A percentile compares a stretch with the other conserved stretches of the same genome.
Conservation (phyloP, 2,797 vertebrate species). For the Sarcoramphus papa region DNA sequence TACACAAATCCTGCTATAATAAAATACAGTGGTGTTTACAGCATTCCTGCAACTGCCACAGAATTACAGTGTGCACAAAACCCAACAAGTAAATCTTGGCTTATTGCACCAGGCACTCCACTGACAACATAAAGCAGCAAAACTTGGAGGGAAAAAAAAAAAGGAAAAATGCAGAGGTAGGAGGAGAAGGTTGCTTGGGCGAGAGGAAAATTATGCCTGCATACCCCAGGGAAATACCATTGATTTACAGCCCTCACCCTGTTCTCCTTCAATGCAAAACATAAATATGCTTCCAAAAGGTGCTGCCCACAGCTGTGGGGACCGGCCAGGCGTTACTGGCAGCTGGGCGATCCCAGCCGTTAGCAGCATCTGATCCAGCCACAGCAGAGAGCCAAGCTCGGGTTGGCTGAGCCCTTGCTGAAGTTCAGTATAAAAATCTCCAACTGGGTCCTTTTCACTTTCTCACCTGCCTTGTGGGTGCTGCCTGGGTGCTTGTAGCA, state of each 20-base stretch:
- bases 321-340: background rate
- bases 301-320: background rate
- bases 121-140: background rate
- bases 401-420: background rate
- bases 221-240: background rate
- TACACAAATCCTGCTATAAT: conserved; percentile 37
- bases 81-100: background rate
- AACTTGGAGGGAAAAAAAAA: accelerated
- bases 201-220: background rate
- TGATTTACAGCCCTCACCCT: background rate
- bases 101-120: background rate
- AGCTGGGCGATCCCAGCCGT: background rate
- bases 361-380: background rate
- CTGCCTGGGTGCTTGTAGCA: background rate
- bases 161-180: background rate
- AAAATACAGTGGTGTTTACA: conserved; percentile 61
- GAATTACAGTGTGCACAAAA: background rate
- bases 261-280: background rate
- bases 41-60: conserved; percentile 2
- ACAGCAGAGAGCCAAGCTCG: background rate
- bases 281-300: background rate
- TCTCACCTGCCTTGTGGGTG: background rate
- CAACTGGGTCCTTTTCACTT: background rate
- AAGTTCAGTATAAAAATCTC: background rate
- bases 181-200: background rate